Evolutionary conservation across 2,113 vertebrate species (phyloP), one percentile per base, ranked within the genome.

Genomic region (Suncus etruscus): DNA sequence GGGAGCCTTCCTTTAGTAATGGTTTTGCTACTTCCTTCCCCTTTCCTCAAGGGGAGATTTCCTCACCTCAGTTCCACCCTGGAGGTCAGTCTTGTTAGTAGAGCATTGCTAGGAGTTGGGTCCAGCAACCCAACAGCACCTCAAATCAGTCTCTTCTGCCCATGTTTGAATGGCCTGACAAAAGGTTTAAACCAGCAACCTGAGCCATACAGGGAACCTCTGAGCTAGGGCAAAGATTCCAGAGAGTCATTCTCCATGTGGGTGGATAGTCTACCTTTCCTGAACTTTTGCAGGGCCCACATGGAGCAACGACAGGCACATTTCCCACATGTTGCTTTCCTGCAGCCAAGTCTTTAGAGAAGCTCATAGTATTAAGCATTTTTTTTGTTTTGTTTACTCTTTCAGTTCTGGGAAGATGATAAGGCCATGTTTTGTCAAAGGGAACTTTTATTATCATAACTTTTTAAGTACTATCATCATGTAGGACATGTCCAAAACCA

Each of bases 351-450:
- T 50, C 22, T 9, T 50, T 31, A 78, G 72, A 75, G 61, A 0
- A 50, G 50, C 63, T 86, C 84, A 63, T 51, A 58, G 18, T 79
- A 22, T 68, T 50, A 80, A 69, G 70, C 79, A 25, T 27, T 69
- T 73, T 91, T 80, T 54, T 69, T 54, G 89, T 87, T 93, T 86
- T 50, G 70, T 58, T 91, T 87, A 77, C 39, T 58, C 73, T 88
- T 83, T 48, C 20, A 80, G 84, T 83, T 48, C 65, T 25, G 11
- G 27, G 65, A 66, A n/a, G 18, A 50, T 83, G 1, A 16, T 65
- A 86, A 90, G 74, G 66, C 63, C 63, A 2, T 24, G 51, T 31
- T 90, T 48, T 54, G 79, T 14, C 86, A 79, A 51, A 48, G 63
- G 47, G 14, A 61, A 65, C 29, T 50, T 65, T 61, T 65, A 72